A percentile compares a stretch with the other conserved stretches of the same genome.
These are phyloP conservation scores for Champsocephalus gunnari DNA, from an alignment of 2,797 vertebrate species.

Conservation along the genomic window DNA sequence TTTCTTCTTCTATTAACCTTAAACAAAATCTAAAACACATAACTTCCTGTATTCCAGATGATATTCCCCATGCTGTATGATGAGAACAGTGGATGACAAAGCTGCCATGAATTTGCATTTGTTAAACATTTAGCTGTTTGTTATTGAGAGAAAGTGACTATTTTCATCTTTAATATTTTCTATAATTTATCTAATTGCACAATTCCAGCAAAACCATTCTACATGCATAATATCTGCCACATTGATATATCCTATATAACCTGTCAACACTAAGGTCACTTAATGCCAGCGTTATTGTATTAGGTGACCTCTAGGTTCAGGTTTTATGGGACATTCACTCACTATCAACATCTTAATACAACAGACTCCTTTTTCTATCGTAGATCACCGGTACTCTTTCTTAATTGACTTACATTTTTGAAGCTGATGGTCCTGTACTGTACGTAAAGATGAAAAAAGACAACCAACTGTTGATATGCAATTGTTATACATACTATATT, in stretches of 20 bases:
- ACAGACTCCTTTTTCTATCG: slow-evolving; percentile 78
- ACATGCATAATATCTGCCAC: background rate
- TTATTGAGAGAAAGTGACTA: slow-evolving; percentile 9
- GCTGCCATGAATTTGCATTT: background rate
- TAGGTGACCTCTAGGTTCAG: slow-evolving; percentile 9
- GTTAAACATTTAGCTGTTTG: background rate
- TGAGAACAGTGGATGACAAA: too few species aligned
- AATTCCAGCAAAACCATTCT: slow-evolving; percentile 12
- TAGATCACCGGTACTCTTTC: slow-evolving; percentile 76
- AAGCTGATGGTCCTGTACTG: slow-evolving; percentile 79
- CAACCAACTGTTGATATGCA: slow-evolving; percentile 85
- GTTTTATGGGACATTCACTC: slow-evolving; percentile 21
- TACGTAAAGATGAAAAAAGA: slow-evolving; percentile 65
- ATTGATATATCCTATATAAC: slow-evolving; percentile 19
- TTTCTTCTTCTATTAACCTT: slow-evolving; percentile 17
- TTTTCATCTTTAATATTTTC: slow-evolving; percentile 10
- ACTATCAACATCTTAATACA: slow-evolving; percentile 42
- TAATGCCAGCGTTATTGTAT: background rate
- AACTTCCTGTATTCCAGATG: slow-evolving; percentile 2
- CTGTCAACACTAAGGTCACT: slow-evolving; percentile 7
- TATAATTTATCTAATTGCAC: slow-evolving; percentile 9
- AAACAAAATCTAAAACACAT: slow-evolving; percentile 9
- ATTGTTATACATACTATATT: slow-evolving; percentile 91
- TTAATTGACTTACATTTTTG: slow-evolving; percentile 84
- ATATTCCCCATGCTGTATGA: background rate